Conservation (phyloP, 64 coral and sea anemone genomes). For the Acropora yongei region DNA sequence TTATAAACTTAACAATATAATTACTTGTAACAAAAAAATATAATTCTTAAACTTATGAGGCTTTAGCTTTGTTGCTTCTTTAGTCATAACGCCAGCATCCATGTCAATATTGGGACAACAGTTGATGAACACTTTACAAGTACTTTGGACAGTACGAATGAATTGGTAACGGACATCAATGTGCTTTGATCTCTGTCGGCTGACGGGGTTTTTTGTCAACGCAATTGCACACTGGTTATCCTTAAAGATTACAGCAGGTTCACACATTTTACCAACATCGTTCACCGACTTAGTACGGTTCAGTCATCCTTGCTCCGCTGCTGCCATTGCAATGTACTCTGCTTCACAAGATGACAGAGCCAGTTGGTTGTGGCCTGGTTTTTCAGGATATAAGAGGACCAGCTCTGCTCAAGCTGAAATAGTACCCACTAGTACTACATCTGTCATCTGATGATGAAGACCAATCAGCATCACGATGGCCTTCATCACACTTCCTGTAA, state of each 20-base stretch:
- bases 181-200: constrained; percentile 37
- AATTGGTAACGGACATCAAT: constrained; percentile 48
- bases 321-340: constrained; percentile 20
- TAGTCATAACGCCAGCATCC: constrained; percentile 43
- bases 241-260: not conserved
- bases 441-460: constrained; percentile 48
- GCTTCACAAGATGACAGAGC: constrained; percentile 50
- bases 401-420: constrained; percentile 23
- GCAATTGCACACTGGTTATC: constrained; percentile 53
- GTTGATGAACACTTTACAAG: constrained; percentile 5
- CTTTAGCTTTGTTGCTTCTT: constrained; percentile 36
- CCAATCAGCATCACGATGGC: constrained; percentile 46
- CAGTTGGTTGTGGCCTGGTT: constrained; percentile 34
- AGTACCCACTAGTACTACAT: constrained; percentile 45
- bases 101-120: constrained; percentile 33
- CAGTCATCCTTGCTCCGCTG: constrained; percentile 34
- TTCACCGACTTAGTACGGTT: constrained; percentile 12
- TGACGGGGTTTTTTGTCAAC: constrained; percentile 46
- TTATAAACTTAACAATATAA: not conserved
- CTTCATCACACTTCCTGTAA: constrained; percentile 28
- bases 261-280: not conserved
- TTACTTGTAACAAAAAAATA: constrained; percentile 11
- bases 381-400: constrained; percentile 63
- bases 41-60: constrained; percentile 28
- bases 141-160: not conserved